Evolutionary conservation across 2,797 vertebrate species (phyloP), one percentile per base, ranked within the genome.

Genomic region (Helicolenus hilgendorfi): DNA sequence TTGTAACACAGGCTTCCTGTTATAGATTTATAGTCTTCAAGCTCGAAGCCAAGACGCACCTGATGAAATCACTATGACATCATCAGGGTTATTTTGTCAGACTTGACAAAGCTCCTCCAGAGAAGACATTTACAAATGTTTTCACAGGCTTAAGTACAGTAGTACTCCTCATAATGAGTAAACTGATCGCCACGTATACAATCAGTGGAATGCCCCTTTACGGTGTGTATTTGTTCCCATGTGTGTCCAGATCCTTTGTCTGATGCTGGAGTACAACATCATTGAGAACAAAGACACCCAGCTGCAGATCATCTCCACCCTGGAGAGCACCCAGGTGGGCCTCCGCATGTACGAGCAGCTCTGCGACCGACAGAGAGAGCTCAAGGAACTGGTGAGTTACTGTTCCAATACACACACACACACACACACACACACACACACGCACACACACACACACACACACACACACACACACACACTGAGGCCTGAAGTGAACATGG

Each of bases 181-280:
- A 68, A 75, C 18, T 70, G 41, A 14, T 4, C 0, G 2, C 7
- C 15, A 20, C 7, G 2, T 18, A 1, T 53, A 4, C 64, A 55
- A 26, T 29, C 35, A 2, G 8, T 15, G 4, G 45, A 55, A 22
- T 45, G 22, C 7, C 10, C 9, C 7, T 33, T 36, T 60, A n/a
- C 26, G 4, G 11, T 31, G 14, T 86, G 6, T 67, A 0, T 56
- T 7, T 81, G 58, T 72, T 33, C 56, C 2, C 26, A 14, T 68
- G 53, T 82, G 77, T 81, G 68, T 82, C 11, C 88, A 99, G 99
- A 99, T 99, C 95, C 94, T 99, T 91, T 99, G 99, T 92, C 95
- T 99, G 95, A 99, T 99, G 99, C 96, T 99, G 95, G 99, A 99
- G 85, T 99, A 99, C 95, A 99, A 99, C 97, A 99, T 99, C 96